Conservation (phyloP, 2,888 invertebrate species). For the Villa cingulata region DNA sequence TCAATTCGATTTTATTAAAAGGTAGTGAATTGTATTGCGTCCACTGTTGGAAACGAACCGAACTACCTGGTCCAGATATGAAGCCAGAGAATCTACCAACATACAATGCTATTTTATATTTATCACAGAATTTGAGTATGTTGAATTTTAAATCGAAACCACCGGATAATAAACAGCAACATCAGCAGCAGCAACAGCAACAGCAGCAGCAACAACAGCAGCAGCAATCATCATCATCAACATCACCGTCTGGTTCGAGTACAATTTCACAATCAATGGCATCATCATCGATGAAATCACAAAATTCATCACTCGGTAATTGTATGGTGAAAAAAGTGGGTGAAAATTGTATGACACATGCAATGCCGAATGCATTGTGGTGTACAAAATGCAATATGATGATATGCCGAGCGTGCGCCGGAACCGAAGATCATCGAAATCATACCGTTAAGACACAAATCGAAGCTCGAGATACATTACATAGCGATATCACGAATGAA, state of each 20-base stretch:
- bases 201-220: conserved; percentile 10
- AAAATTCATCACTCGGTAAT: conserved; percentile 13
- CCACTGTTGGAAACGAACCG: conserved; percentile 62
- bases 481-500: conserved; percentile 51
- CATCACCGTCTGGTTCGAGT: conserved; percentile 10
- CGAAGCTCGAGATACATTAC: conserved; percentile 52
- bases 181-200: conserved; percentile 11
- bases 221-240: background rate
- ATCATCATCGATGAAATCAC: conserved; percentile 11
- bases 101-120: conserved; percentile 50
- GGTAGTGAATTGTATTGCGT: conserved; percentile 55
- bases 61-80: conserved; percentile 47
- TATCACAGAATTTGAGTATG: conserved; percentile 49
- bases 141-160: conserved; percentile 39
- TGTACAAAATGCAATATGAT: conserved; percentile 51
- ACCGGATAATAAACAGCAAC: conserved; percentile 33
- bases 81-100: conserved; percentile 55
- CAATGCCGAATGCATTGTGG: conserved; percentile 58
- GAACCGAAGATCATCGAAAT: conserved; percentile 48
- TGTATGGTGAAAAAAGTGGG: conserved; percentile 19
- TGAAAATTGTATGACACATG: conserved; percentile 57
- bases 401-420: conserved; percentile 53
- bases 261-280: conserved; percentile 7
- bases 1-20: conserved; percentile 51
- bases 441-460: conserved; percentile 54